Base-by-base conservation (phyloP, 2,888 invertebrate genomes). In the Parnassius mnemosyne region DNA sequence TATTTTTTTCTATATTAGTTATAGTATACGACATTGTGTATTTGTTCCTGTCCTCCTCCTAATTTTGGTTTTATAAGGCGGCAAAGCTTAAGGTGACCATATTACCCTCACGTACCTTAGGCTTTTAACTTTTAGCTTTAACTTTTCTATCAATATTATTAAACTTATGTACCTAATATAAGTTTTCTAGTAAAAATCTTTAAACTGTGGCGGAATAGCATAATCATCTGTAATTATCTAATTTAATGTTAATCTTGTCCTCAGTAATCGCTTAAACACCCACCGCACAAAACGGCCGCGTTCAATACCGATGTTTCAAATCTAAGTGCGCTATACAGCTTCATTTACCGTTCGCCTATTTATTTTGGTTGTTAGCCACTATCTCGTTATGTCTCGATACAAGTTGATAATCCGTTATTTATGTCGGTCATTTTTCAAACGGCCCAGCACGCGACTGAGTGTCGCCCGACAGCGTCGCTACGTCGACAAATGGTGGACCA, bases 401-500 rank as follows among this genome's bases (percentile, higher is more conserved):
- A 78, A 79, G 76, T 80, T 81, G 89, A 87, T 90, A 90, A 90
- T 89, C 88, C 79, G 85, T 89, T 88, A 91, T 91, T 89, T 87
- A 91, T 90, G 84, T 80, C 69, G 66, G 71, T 79, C 77, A 87
- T 89, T 87, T 86, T 84, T 89, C 87, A 82, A 80, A 74, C 74
- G 71, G 68, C 71, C 73, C 74, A 81, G 85, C 87, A 86, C 87
- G 87, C 87, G 88, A 83, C 85, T 77, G 65, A 59, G 68, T 77
- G 84, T 84, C 83, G 74, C 72, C 78, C 78, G 75, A 81, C 20
- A 16, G 20, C 53, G 54, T 42, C 42, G 16, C 44, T 12, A 10
- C 77, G 74, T 55, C 80, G 80, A 85, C 86, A 84, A 87, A 87
- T 86, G 79, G 76, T 72, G 72, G 68, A 74, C 75, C 77, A 78